These are phyloP conservation scores for Notoglanidium macrostoma DNA, from an alignment of 2,797 vertebrate species.

Conservation along the genomic window DNA sequence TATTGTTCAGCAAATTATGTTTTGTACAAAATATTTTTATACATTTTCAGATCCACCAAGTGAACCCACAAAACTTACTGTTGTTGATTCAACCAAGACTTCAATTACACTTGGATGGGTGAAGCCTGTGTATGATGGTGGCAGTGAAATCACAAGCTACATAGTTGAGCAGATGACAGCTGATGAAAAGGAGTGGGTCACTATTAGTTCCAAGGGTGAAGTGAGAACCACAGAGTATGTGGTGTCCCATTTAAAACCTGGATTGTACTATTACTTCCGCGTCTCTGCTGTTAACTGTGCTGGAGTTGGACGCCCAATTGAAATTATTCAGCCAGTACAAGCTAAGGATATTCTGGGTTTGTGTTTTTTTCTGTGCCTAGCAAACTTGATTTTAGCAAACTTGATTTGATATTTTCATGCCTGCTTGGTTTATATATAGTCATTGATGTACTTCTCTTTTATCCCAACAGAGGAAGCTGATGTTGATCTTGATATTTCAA, in stretches of 20 bases:
- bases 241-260: slow-evolving; percentile 89
- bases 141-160: slow-evolving; percentile 89
- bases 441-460: slow-evolving; percentile 22
- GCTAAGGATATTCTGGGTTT: slow-evolving; percentile 97
- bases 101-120: slow-evolving; percentile 95
- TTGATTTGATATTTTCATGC: slow-evolving; percentile 7
- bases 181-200: slow-evolving; percentile 89
- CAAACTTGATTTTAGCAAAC: background rate
- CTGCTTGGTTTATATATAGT: slow-evolving; percentile 23
- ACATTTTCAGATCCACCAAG: slow-evolving; percentile 86
- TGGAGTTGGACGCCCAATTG: slow-evolving; percentile 90
- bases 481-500: slow-evolving; percentile 90
- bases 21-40: background rate
- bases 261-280: slow-evolving; percentile 89
- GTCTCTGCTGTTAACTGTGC: slow-evolving; percentile 89
- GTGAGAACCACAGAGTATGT: slow-evolving; percentile 95
- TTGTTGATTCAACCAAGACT: slow-evolving; percentile 93
- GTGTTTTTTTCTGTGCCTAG: slow-evolving; percentile 52
- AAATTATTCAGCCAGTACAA: slow-evolving; percentile 89
- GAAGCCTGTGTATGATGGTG: slow-evolving; percentile 92
- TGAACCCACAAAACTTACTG: slow-evolving; percentile 88
- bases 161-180: slow-evolving; percentile 84
- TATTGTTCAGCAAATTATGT: background rate
- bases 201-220: slow-evolving; percentile 85
- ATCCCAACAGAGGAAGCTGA: slow-evolving; percentile 90